Conservation (phyloP, 2,888 invertebrate genomes). For the Chalcosyrphus nemorum region DNA sequence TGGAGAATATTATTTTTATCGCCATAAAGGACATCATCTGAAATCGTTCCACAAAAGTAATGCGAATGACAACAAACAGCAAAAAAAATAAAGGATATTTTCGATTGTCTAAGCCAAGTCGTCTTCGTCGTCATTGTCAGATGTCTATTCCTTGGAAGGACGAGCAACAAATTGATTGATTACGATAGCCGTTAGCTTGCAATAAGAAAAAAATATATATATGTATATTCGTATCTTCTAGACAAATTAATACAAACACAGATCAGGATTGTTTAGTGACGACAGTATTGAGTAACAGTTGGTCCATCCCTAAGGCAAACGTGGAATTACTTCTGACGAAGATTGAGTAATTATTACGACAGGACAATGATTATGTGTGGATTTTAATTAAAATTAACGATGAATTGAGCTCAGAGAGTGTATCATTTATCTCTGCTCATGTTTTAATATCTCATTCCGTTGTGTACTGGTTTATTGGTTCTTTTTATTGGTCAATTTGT, state of each 20-base stretch:
- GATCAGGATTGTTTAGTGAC: neutral
- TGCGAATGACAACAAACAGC: neutral
- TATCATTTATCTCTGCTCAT: neutral
- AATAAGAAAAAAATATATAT: neutral
- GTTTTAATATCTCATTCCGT: neutral
- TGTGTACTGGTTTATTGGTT: neutral
- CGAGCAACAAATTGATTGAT: conserved; percentile 3
- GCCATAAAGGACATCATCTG: neutral
- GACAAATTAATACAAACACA: neutral
- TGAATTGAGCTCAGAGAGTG: neutral
- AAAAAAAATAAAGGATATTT: neutral
- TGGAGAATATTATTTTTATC: neutral
- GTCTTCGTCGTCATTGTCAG: no score
- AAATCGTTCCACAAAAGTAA: neutral
- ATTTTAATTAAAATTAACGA: conserved; percentile 10
- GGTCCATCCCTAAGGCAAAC: neutral
- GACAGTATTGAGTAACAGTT: neutral
- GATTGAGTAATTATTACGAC: neutral
- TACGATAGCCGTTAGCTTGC: neutral
- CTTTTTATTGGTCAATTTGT: conserved; percentile 10
- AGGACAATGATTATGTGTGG: neutral
- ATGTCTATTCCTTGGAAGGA: neutral
- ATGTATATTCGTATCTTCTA: neutral
- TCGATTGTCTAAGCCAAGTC: neutral
- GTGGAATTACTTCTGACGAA: neutral